These are phyloP conservation scores for Digitonthophagus gazella DNA, from an alignment of 2,888 invertebrate species.

Conservation along the genomic window DNA sequence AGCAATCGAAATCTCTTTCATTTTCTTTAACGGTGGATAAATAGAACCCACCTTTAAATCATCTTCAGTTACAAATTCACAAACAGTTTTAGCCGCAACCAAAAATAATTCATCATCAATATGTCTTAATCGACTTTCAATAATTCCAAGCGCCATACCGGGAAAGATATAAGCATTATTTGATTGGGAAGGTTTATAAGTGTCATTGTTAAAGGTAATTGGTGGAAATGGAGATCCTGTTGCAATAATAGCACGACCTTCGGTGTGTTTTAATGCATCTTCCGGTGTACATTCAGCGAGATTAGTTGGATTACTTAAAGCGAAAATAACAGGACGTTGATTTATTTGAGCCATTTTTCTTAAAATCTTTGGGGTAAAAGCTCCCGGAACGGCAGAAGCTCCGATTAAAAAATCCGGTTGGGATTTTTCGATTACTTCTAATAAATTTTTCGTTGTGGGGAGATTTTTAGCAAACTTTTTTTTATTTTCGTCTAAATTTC, in stretches of 20 bases:
- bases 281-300: slow-evolving; percentile 99
- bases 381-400: slow-evolving; percentile 90
- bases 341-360: slow-evolving; percentile 83
- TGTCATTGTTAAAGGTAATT: slow-evolving; percentile 59
- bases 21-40: slow-evolving; percentile 84
- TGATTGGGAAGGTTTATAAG: slow-evolving; percentile 90
- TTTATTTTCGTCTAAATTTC: slow-evolving; percentile 69
- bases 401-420: slow-evolving; percentile 89
- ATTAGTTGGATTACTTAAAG: slow-evolving; percentile 95
- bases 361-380: slow-evolving; percentile 86
- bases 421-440: slow-evolving; percentile 74
- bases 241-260: slow-evolving; percentile 57
- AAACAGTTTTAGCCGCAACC: slow-evolving; percentile 80
- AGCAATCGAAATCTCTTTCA: slow-evolving; percentile 81
- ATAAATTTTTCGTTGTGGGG: slow-evolving; percentile 73
- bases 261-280: slow-evolving; percentile 84
- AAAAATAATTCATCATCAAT: slow-evolving; percentile 92
- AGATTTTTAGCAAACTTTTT: slow-evolving; percentile 74
- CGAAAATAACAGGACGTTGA: slow-evolving; percentile 90
- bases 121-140: slow-evolving; percentile 83
- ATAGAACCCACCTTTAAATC: slow-evolving; percentile 83
- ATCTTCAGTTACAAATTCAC: slow-evolving; percentile 75
- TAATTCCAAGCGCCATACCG: slow-evolving; percentile 87
- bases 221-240: slow-evolving; percentile 62
- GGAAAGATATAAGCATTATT: slow-evolving; percentile 98